Evolutionary conservation across 2,888 invertebrate species (phyloP), one percentile per base, ranked within the genome.

Genomic region (Eulithis testata): DNA sequence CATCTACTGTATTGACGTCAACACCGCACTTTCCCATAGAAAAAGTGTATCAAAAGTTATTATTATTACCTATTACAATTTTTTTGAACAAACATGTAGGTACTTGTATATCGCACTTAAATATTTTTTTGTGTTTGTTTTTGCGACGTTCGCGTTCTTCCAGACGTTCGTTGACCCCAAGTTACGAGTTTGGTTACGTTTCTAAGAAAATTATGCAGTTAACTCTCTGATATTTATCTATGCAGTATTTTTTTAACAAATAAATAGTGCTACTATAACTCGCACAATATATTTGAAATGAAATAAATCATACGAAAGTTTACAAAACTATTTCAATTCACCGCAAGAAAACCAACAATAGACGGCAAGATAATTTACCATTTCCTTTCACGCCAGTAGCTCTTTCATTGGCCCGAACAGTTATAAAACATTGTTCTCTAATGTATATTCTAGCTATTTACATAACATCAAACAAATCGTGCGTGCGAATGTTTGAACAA

Each of bases 341-440:
- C 53, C 40, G 63, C 64, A 75, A 76, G 76, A 74, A 75, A 73
- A 72, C 14, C 69, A 65, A 83, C 83, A 83, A 83, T 83, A 73
- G 67, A 60, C 76, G 66, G 72, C 62, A 71, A 80, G 81, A 84
- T 87, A 87, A 87, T 88, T 87, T 81, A 78, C 77, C 81, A 87
- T 87, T 88, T 88, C 84, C 87, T 86, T 87, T 86, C 84, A 82
- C 83, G 80, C 76, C 79, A 77, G 76, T 50, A 49, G 53, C 53
- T 62, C 60, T 80, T 81, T 80, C 81, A 80, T 59, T 82, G 75
- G 31, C 81, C 60, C 57, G 59, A 65, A 62, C 68, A 63, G 70
- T 68, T 72, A 72, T 66, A 70, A 84, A 84, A 83, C 81, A 82
- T 72, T 69, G 65, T 62, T 52, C 64, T 49, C 51, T 64, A 58